These are phyloP conservation scores for Phrynocephalus guinanensis DNA, from an alignment of 2,797 vertebrate genomes.

Conservation along the genomic window DNA sequence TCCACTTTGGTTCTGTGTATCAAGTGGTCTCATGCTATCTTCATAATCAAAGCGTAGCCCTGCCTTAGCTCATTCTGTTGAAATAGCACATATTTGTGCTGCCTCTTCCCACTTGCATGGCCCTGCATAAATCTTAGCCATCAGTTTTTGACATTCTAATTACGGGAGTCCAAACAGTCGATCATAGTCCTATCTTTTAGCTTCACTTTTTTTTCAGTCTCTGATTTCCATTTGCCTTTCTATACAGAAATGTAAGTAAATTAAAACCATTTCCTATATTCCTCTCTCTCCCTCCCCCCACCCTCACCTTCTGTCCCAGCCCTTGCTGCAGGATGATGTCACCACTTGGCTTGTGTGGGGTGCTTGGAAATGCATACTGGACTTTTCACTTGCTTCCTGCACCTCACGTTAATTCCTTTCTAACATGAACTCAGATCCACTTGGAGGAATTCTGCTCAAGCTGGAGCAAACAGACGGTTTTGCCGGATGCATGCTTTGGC, in stretches of 20 bases:
- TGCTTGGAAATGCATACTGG: neutral
- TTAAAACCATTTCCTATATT: conserved; percentile 1
- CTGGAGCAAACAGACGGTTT: neutral
- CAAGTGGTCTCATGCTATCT: neutral
- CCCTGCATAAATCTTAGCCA: conserved; percentile 17
- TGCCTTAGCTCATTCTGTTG: conserved; percentile 15
- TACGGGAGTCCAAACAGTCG: conserved; percentile 33
- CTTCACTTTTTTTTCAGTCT: neutral
- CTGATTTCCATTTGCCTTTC: neutral
- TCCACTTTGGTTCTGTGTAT: neutral
- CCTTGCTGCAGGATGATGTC: conserved; percentile 33
- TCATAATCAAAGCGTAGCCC: conserved; percentile 18
- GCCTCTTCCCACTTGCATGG: neutral
- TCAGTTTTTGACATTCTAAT: conserved; percentile 41
- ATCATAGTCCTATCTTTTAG: neutral
- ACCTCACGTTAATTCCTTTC: neutral
- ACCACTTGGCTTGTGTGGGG: conserved; percentile 15
- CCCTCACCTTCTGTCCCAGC: neutral
- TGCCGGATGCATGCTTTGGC: too few species aligned
- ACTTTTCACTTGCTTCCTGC: neutral
- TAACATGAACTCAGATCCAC: too few species aligned
- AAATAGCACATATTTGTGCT: neutral
- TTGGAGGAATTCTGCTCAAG: neutral
- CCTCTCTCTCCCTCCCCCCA: neutral
- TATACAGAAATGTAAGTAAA: conserved; percentile 9